Evolutionary conservation across 1,140 invertebrate species (phyloP).

Genomic region (Vanessa atalanta): DNA sequence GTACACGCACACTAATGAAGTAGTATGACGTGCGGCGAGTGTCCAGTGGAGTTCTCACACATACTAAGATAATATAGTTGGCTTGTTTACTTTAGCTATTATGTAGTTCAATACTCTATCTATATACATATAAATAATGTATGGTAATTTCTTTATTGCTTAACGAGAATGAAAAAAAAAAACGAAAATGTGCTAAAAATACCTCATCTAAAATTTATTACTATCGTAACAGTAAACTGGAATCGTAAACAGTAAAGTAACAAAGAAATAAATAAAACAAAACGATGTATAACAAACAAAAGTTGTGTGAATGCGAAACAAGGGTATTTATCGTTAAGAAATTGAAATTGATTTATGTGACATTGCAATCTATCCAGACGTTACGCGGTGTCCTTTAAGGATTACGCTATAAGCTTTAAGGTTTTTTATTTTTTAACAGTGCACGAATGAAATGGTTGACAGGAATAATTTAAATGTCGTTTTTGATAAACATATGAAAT

Average conservation of each 20-base stretch:
- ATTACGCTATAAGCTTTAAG: slow-evolving; percentile 5
- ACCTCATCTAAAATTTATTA: no score
- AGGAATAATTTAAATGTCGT: slow-evolving; percentile 23
- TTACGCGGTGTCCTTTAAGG: slow-evolving; percentile 24
- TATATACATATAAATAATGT: no score
- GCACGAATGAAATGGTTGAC: slow-evolving; percentile 13
- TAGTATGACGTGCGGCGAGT: no score
- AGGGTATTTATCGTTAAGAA: slow-evolving; percentile 20
- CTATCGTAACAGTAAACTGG: no score
- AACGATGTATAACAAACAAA: neutral
- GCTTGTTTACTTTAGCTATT: no score
- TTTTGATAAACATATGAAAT: slow-evolving; percentile 16
- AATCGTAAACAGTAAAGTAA: slow-evolving; percentile 2
- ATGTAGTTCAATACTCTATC: no score
- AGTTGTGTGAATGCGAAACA: slow-evolving; percentile 17
- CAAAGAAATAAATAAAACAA: slow-evolving; percentile 8
- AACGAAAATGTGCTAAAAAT: no score
- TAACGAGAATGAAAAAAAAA: no score
- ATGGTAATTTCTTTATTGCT: no score
- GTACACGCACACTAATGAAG: no score
- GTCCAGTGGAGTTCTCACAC: no score
- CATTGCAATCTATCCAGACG: slow-evolving; percentile 11
- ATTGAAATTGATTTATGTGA: slow-evolving; percentile 35
- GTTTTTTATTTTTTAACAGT: slow-evolving; percentile 25
- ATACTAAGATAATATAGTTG: no score